phyloP scores from a whole-genome alignment of 92 coral and sea anemone genomes.

The Muricea muricata region DNA sequence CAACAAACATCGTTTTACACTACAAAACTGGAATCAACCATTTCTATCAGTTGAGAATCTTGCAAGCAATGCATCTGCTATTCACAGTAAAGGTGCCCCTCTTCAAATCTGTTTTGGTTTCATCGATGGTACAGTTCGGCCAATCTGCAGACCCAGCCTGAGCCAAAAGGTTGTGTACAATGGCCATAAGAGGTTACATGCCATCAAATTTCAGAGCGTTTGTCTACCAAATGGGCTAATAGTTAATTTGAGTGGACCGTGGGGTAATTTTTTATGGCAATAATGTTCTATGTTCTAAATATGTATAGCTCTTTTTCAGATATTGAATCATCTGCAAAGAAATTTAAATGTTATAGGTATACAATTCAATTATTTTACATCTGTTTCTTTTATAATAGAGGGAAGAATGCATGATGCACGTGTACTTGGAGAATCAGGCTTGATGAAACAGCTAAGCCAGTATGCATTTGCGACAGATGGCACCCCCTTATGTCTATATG shows the following conservation, averaged over 20 bases:
- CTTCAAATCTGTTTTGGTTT: constrained; percentile 8
- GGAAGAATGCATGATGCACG: constrained; percentile 3
- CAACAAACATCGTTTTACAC: not conserved
- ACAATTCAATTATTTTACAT: not conserved
- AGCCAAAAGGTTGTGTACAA: constrained; percentile 1
- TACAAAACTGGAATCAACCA: not conserved
- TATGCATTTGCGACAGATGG: not conserved
- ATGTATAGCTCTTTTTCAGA: no score
- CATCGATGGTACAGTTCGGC: constrained; percentile 14
- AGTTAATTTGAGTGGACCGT: not conserved
- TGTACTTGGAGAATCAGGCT: not conserved
- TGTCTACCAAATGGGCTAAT: not conserved
- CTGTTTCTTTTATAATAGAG: not conserved
- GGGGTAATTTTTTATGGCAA: not conserved
- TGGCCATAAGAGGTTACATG: constrained; percentile 7
- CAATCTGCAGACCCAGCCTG: constrained; percentile 3
- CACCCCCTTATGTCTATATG: not conserved
- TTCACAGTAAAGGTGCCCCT: constrained; percentile 18
- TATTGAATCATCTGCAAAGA: no score
- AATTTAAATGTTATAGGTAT: no score
- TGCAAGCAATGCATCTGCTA: not conserved
- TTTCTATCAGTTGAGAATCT: not conserved
- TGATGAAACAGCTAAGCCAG: not conserved
- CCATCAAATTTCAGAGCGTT: not conserved
- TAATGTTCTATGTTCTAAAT: no score